These are phyloP conservation scores for Dugesia japonica DNA, from an alignment of 2,888 invertebrate genomes.

Conservation along the genomic window DNA sequence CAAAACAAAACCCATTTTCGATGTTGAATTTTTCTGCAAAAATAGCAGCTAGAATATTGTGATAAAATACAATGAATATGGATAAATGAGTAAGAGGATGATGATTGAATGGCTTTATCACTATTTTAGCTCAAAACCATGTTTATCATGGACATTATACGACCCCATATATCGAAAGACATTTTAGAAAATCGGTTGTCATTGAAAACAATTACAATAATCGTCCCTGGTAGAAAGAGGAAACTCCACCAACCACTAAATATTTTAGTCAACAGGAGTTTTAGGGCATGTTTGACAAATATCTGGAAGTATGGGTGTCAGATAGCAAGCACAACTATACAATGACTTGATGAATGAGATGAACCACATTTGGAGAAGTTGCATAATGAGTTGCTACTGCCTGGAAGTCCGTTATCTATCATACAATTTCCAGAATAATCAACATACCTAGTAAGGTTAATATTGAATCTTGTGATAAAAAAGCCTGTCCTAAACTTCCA, in stretches of 20 bases:
- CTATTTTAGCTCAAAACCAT: too few species aligned
- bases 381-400: not conserved
- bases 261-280: not conserved
- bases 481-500: too few species aligned
- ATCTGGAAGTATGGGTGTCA: not conserved
- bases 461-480: too few species aligned
- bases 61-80: too few species aligned
- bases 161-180: not conserved
- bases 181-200: slow-evolving; percentile 28
- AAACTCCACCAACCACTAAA: not conserved
- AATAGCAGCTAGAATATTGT: too few species aligned
- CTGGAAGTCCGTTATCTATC: not conserved
- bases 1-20: too few species aligned
- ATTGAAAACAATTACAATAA: not conserved
- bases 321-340: not conserved
- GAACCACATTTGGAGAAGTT: not conserved
- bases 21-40: too few species aligned
- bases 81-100: too few species aligned
- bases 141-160: not conserved
- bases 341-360: not conserved
- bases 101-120: too few species aligned
- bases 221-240: not conserved
- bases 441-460: too few species aligned
- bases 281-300: not conserved
- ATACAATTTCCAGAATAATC: too few species aligned